A percentile compares a stretch with the other conserved stretches of the same genome.
These are phyloP conservation scores for Brachionichthys hirsutus DNA, from an alignment of 2,113 vertebrate species.

Conservation along the genomic window DNA sequence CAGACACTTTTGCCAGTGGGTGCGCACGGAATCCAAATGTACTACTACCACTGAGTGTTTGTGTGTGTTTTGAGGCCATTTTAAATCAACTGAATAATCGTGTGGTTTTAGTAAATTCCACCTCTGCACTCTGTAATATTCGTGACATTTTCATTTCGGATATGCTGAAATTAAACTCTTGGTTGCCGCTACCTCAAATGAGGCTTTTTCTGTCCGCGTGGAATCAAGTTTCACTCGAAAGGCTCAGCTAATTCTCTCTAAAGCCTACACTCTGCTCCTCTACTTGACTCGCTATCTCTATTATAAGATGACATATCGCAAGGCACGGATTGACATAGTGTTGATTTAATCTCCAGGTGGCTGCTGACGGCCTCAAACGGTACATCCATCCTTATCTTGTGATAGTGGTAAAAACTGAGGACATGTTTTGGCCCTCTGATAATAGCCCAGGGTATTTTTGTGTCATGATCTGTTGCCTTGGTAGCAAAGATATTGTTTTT, in stretches of 20 bases:
- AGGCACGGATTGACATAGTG: conserved; percentile 64
- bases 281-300: conserved; percentile 53
- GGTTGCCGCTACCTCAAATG: conserved; percentile 32
- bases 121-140: conserved; percentile 54
- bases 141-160: conserved; percentile 64
- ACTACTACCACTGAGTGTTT: conserved; percentile 58
- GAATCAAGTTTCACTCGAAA: conserved; percentile 14
- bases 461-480: conserved; percentile 59
- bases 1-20: no score
- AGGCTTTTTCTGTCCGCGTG: conserved; percentile 14
- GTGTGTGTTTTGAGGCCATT: conserved; percentile 23
- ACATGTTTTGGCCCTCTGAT: conserved; percentile 45
- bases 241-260: conserved; percentile 6
- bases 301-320: conserved; percentile 52
- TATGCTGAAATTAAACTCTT: conserved; percentile 43
- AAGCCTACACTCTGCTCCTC: conserved; percentile 18
- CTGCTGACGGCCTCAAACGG: conserved; percentile 49
- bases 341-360: conserved; percentile 55
- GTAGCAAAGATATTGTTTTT: conserved; percentile 64
- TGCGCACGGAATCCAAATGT: neutral
- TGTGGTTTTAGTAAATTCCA: conserved; percentile 50
- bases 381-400: conserved; percentile 36
- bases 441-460: conserved; percentile 52
- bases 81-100: conserved; percentile 64
- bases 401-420: conserved; percentile 42